A percentile compares a stretch with the other conserved stretches of the same genome.
Evolutionary conservation across 1,140 invertebrate genomes (phyloP).

Genomic region (Drosophila persimilis): DNA sequence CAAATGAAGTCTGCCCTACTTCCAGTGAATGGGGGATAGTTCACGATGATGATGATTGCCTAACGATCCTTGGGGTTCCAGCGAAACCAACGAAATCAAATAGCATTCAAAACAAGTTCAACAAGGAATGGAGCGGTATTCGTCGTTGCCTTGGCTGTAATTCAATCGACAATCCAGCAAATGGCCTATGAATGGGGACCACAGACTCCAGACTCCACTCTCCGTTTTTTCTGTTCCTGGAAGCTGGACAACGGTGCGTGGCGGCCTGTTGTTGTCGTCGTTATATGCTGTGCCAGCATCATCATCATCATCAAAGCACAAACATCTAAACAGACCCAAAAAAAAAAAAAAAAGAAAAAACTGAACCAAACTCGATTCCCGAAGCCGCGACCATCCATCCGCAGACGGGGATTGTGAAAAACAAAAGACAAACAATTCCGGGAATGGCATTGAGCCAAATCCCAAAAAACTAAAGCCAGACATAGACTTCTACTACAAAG

Average conservation of each 20-base stretch:
- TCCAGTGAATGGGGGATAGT: conserved; percentile 39
- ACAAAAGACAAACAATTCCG: conserved; percentile 71
- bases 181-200: conserved; percentile 66
- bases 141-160: conserved; percentile 46
- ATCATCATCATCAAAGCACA: conserved; percentile 29
- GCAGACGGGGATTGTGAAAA: conserved; percentile 40
- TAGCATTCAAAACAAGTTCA: conserved; percentile 34
- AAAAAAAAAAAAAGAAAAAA: conserved; percentile 8
- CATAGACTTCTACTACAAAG: conserved; percentile 46
- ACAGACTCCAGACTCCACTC: conserved; percentile 6
- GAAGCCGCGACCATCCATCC: conserved; percentile 19
- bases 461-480: conserved; percentile 45
- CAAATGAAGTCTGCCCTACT: conserved; percentile 36
- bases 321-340: conserved; percentile 46
- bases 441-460: conserved; percentile 59
- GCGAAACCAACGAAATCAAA: conserved; percentile 47
- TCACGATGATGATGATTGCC: conserved; percentile 34
- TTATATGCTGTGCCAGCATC: conserved; percentile 65
- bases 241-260: conserved; percentile 54
- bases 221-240: conserved; percentile 51
- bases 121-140: neutral
- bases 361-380: conserved; percentile 12
- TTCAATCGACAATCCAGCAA: conserved; percentile 55
- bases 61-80: conserved; percentile 45
- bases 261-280: conserved; percentile 34